These are phyloP conservation scores for Eutolmus rufibarbis DNA, from an alignment of 2,888 invertebrate genomes.

Conservation along the genomic window DNA sequence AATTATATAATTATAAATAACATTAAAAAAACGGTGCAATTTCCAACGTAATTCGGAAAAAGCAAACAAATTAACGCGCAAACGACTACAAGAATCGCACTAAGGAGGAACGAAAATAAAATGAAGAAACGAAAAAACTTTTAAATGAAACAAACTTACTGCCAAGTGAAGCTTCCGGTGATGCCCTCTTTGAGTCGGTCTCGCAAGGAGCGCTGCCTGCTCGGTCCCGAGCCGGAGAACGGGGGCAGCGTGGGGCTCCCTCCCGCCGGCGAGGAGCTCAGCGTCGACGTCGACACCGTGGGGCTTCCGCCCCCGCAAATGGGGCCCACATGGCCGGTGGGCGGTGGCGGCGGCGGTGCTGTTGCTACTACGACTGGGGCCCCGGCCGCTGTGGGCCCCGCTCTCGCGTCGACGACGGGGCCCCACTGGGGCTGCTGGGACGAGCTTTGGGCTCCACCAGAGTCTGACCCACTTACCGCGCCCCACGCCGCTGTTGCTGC, in stretches of 20 bases:
- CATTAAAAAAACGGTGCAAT: background rate
- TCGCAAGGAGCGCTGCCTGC: constrained; percentile 78
- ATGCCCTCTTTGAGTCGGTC: constrained; percentile 81
- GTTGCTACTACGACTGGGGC: constrained; percentile 51
- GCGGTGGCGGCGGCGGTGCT: background rate
- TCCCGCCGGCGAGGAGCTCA: constrained; percentile 41
- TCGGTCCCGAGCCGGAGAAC: constrained; percentile 65
- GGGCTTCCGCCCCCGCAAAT: constrained; percentile 6
- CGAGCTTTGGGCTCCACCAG: background rate
- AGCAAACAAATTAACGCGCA: background rate
- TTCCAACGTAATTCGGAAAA: background rate
- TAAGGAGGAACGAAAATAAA: constrained; percentile 37
- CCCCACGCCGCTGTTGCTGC: constrained; percentile 43
- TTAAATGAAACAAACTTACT: constrained; percentile 69
- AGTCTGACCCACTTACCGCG: background rate
- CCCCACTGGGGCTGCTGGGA: background rate
- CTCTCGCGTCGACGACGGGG: constrained; percentile 33
- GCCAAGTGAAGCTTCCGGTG: constrained; percentile 80
- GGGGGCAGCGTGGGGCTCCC: constrained; percentile 59
- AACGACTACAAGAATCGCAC: constrained; percentile 3
- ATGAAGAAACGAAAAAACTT: constrained; percentile 43
- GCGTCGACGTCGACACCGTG: background rate
- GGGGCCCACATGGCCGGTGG: background rate
- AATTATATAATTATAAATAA: background rate
- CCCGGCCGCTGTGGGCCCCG: background rate